Evolutionary conservation across 2,888 invertebrate species (phyloP).

Genomic region (Phania funesta): DNA sequence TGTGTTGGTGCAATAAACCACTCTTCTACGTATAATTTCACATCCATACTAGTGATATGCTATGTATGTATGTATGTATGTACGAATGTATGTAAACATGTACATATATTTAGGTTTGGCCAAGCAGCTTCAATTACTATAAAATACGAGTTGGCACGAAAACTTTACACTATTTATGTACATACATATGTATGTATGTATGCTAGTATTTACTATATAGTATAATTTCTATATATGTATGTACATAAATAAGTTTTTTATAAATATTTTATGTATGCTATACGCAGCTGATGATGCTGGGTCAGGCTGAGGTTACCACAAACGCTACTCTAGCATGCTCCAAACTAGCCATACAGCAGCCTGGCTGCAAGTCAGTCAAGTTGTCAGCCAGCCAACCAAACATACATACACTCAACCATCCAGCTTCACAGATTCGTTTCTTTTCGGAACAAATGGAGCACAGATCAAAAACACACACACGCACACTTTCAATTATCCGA

Average conservation of each 20-base stretch:
- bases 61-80: background rate
- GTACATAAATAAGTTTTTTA: background rate
- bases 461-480: constrained; percentile 32
- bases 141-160: constrained; percentile 54
- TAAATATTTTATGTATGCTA: constrained; percentile 38
- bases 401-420: background rate
- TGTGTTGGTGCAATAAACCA: too few species aligned
- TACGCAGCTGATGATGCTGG: constrained; percentile 62
- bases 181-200: background rate
- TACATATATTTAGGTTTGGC: constrained; percentile 37
- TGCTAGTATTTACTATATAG: constrained; percentile 18
- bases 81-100: background rate
- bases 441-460: constrained; percentile 61
- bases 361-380: constrained; percentile 24
- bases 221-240: background rate
- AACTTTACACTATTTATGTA: constrained; percentile 3
- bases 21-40: constrained; percentile 5
- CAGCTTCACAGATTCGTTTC: constrained; percentile 50
- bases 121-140: constrained; percentile 58
- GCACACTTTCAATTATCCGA: constrained; percentile 63
- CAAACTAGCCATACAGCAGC: constrained; percentile 25
- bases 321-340: background rate
- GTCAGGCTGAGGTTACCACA: constrained; percentile 61
- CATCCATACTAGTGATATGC: background rate
- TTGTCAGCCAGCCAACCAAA: constrained; percentile 9